Evolutionary conservation across 1,140 invertebrate species (phyloP).

Genomic region (Agrypnia vestita): DNA sequence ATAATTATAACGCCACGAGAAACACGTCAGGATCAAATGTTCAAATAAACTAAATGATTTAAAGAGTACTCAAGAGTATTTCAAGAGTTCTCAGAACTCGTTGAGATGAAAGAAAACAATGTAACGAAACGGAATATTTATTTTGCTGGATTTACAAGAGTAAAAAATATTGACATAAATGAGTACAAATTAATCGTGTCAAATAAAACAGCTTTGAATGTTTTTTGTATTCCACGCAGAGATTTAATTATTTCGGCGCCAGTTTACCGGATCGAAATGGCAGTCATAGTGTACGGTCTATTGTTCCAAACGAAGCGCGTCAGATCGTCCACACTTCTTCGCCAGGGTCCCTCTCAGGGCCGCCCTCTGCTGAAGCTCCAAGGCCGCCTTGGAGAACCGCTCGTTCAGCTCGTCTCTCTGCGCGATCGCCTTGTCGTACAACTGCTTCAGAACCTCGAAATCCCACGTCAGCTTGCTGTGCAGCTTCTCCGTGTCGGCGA

Average conservation of each 20-base stretch:
- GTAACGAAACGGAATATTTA: not conserved
- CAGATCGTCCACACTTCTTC: constrained; percentile 17
- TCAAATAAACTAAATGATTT: not conserved
- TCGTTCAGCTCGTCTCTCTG: constrained; percentile 87
- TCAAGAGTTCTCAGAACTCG: not conserved
- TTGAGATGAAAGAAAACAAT: not conserved
- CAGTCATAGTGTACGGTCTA: not conserved
- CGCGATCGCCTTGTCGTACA: constrained; percentile 73
- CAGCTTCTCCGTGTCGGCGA: not conserved
- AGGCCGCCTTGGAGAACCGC: constrained; percentile 85
- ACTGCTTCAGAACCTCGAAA: constrained; percentile 17
- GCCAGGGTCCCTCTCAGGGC: constrained; percentile 69
- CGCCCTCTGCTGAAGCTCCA: constrained; percentile 90
- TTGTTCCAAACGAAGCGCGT: not conserved
- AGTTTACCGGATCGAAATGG: too few species aligned
- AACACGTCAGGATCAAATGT: too few species aligned
- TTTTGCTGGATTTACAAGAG: too few species aligned
- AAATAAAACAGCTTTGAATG: too few species aligned
- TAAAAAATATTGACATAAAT: not conserved
- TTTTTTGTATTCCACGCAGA: too few species aligned
- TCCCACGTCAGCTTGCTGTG: constrained; percentile 17
- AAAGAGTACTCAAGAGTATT: not conserved
- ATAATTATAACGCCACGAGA: too few species aligned
- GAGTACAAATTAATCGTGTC: not conserved
- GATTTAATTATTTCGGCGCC: too few species aligned